Base-by-base conservation (phyloP, 2,888 invertebrate species). In the Eristalinus aeneus region DNA sequence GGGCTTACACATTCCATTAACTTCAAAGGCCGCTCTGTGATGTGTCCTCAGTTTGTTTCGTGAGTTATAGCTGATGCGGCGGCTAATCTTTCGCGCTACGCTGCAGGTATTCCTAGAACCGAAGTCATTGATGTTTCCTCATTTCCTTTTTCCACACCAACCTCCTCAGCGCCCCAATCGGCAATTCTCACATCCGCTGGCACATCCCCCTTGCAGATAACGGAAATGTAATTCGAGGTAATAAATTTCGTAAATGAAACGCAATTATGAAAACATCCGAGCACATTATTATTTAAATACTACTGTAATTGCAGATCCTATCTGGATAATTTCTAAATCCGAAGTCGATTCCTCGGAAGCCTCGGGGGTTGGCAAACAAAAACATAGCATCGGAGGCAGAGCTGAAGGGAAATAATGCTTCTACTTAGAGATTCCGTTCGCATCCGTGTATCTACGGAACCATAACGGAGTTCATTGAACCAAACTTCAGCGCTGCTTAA, bases 261-360 rank as follows among this genome's bases (percentile, higher is more conserved):
- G 73, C 39, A 77, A 77, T 81, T 73, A 82, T 82, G 85, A 69
- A 77, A 72, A 67, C 53, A 65, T 61, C 63, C 63, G 20, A 65
- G 61, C 69, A 82, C 86, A 86, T 86, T 82, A 82, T 82, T 82
- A 86, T 86, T 86, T 68, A 82, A 82, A 82, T 86, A 71, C 76
- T 58, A 27, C 63, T 69, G 64, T 73, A 77, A 71, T 77, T 86
- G 82, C 76, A 81, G 63, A 86, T 86, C 74, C 77, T 82, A 65
- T 82, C 73, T 77, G 65, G 73, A 77, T 82, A 82, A 77, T 69
- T 81, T 76, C 68, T 68, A 73, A 85, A 85, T 81, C 58, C 76
- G 64, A 64, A 68, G 5, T 27, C 36, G 69, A 76, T 76, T 71
- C 23, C 54, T 65, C 54, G 22, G n/a, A n/a, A n/a, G n/a, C n/a